Base-by-base conservation (phyloP, 2,113 vertebrate species). In the Scomber japonicus region DNA sequence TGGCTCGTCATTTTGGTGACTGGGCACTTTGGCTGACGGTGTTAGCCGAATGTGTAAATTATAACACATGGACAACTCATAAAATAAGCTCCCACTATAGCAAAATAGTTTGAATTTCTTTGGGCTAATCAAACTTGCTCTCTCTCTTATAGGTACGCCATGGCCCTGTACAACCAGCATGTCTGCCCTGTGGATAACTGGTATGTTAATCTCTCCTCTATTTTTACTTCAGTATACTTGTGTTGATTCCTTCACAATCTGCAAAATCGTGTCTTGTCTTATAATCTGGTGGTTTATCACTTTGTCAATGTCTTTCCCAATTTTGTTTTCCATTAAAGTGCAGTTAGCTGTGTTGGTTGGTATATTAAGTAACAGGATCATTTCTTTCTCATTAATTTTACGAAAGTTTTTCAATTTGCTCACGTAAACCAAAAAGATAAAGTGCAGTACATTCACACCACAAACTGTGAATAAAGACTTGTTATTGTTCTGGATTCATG, bases 111-210 rank as follows among this genome's bases (percentile, higher is more conserved):
- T 1, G 1, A 9, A 65, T 65, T 61, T 16, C 45, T 75, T 83
- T 74, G 64, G 31, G 1, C 19, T 80, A 54, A 80, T 79, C 17
- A n/a, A 19, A 11, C 17, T 84, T 56, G 14, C 15, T 81, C 61
- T 84, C 80, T 74, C 65, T 81, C 61, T 53, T 85, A 46, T 79
- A 97, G 96, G 86, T 97, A 97, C 1, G 96, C 96, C 85, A 97
- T 97, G 96, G 97, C 97, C 0, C 92, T 97, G 57, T 96, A 96
- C 90, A 97, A 97, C 91, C 96, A 96, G 89, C 96, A 97, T 51
- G 95, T 97, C 82, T 97, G 97, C 78, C 96, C 97, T 0, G 95
- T 97, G 83, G 93, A 97, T 77, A 97, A 97, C 92, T 97, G 97
- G 97, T 97, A 95, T 9, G 88, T 87, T 4, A 3, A 73, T 67